A percentile compares a stretch with the other conserved stretches of the same genome.
phyloP scores from a whole-genome alignment of 2,888 invertebrate genomes.

The Thecocarcelia acutangulata region DNA sequence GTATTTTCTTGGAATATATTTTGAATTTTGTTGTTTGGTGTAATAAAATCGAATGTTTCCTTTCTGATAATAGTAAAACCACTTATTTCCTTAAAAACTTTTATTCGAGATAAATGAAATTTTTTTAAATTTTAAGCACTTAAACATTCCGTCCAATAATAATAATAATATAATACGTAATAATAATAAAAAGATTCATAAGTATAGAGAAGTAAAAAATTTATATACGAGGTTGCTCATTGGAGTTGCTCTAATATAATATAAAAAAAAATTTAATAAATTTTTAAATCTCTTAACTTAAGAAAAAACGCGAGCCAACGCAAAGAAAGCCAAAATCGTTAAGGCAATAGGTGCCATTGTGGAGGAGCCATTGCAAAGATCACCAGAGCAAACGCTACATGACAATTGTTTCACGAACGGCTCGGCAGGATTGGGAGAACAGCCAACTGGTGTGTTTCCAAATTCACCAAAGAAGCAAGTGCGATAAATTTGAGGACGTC shows the following conservation, averaged over 20 bases:
- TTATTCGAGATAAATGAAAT: too few relatives aligned
- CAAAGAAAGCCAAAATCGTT: slow-evolving; percentile 75
- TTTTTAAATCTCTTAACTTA: slow-evolving; percentile 68
- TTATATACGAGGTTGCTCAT: too few relatives aligned
- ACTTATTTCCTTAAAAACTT: too few relatives aligned
- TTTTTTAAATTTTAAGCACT: not conserved
- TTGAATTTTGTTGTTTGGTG: too few relatives aligned
- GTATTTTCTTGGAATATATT: too few relatives aligned
- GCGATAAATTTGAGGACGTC: slow-evolving; percentile 69
- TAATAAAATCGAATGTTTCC: too few relatives aligned
- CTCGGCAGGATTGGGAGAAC: slow-evolving; percentile 75
- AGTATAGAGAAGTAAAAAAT: too few relatives aligned
- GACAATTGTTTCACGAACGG: slow-evolving; percentile 75
- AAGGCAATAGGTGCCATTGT: slow-evolving; percentile 74
- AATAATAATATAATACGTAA: too few relatives aligned
- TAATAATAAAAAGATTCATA: not conserved
- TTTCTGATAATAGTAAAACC: too few relatives aligned
- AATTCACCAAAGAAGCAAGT: slow-evolving; percentile 78
- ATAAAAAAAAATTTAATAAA: slow-evolving; percentile 1
- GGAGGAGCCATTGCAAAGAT: slow-evolving; percentile 77
- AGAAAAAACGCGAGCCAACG: slow-evolving; percentile 76
- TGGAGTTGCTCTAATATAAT: not conserved
- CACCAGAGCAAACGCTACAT: slow-evolving; percentile 77
- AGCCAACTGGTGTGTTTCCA: slow-evolving; percentile 74
- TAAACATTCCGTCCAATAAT: slow-evolving; percentile 25